Evolutionary conservation across 2,888 invertebrate species (phyloP).

Genomic region (Drosophila merina): DNA sequence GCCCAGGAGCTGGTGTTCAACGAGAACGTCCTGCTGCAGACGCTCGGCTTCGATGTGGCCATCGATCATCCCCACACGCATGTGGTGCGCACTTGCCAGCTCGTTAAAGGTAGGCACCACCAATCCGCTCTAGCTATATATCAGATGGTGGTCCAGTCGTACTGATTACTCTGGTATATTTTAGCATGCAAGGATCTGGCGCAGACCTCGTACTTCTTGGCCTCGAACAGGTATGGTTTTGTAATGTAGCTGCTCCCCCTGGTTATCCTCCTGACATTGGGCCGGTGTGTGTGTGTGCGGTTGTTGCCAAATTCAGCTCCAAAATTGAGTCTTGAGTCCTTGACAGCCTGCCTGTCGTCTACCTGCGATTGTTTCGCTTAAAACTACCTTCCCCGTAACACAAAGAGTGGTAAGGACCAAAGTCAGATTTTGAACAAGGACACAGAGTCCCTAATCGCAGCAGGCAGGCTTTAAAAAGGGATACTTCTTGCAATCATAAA

Average conservation of each 20-base stretch:
- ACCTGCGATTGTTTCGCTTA: constrained; percentile 15
- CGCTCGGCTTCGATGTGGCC: constrained; percentile 98
- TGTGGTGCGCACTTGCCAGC: constrained; percentile 97
- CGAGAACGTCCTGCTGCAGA: constrained; percentile 98
- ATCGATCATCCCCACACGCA: constrained; percentile 99
- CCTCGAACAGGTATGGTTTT: constrained; percentile 93
- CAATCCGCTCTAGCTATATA: constrained; percentile 37
- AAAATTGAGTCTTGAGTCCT: neutral
- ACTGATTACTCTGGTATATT: constrained; percentile 72
- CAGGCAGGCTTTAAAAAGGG: constrained; percentile 10
- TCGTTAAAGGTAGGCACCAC: constrained; percentile 91
- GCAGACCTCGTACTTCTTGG: constrained; percentile 99
- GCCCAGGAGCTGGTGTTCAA: constrained; percentile 97
- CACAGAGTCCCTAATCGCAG: constrained; percentile 5
- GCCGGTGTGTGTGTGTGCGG: neutral
- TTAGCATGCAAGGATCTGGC: constrained; percentile 97
- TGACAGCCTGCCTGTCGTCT: constrained; percentile 5
- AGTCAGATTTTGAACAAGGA: constrained; percentile 16
- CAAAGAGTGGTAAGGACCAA: constrained; percentile 1
- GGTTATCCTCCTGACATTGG: constrained; percentile 2
- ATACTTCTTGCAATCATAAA: constrained; percentile 14
- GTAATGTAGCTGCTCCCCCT: constrained; percentile 9
- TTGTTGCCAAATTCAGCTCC: neutral
- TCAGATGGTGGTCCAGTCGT: constrained; percentile 31
- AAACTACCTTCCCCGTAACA: constrained; percentile 6